Conservation (phyloP, 2,888 invertebrate genomes). For the Rhopalosiphum nymphaeae region DNA sequence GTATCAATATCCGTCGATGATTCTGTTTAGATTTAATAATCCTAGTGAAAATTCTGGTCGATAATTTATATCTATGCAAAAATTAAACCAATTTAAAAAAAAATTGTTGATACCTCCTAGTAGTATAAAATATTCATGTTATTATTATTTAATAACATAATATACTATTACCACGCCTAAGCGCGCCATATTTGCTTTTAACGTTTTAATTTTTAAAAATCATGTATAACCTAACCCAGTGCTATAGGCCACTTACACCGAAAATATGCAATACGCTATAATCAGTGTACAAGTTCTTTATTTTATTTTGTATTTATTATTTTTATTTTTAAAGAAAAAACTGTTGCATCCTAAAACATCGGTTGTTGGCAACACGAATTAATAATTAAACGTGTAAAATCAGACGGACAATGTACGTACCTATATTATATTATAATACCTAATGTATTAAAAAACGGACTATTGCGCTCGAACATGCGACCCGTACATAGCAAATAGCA, state of each 20-base stretch:
- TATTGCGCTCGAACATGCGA: background rate
- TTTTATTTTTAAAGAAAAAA: background rate
- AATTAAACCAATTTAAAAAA: background rate
- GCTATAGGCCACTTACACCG: background rate
- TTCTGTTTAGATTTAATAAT: background rate
- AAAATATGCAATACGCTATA: background rate
- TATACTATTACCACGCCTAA: background rate
- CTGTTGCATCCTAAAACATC: background rate
- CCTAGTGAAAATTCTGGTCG: background rate
- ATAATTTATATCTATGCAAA: background rate
- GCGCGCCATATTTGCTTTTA: background rate
- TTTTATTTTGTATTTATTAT: background rate
- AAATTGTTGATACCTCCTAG: background rate
- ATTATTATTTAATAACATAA: background rate
- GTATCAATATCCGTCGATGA: background rate
- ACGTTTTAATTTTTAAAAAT: background rate
- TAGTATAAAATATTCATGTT: background rate
- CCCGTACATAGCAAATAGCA: background rate
- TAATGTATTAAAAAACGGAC: background rate
- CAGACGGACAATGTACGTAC: background rate
- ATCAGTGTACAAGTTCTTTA: background rate
- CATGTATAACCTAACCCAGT: background rate
- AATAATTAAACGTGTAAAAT: background rate
- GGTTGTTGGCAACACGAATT: background rate
- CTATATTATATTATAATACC: background rate